A percentile compares a stretch with the other conserved stretches of the same genome.
phyloP scores from a whole-genome alignment of 1,140 invertebrate species.

The Zaprionus kolodkinae region DNA sequence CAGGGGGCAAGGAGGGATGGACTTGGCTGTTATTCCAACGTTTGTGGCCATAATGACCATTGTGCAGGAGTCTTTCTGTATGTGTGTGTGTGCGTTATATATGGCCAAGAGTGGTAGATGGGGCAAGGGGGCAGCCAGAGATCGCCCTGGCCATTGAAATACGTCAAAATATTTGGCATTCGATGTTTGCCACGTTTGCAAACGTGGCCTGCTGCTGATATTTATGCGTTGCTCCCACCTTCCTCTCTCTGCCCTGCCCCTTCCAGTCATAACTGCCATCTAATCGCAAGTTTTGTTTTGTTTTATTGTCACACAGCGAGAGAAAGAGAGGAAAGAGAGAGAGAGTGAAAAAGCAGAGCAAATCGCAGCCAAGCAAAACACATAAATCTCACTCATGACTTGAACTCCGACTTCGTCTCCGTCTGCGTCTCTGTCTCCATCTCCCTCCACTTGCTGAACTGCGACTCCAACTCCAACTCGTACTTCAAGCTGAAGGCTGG shows the following conservation, averaged over 20 bases:
- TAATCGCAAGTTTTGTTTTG: slow-evolving; percentile 80
- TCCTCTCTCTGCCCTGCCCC: neutral
- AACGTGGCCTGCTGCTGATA: slow-evolving; percentile 56
- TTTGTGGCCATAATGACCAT: slow-evolving; percentile 74
- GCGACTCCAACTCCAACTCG: slow-evolving; percentile 27
- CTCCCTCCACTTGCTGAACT: too few species aligned
- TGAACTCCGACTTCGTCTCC: slow-evolving; percentile 53
- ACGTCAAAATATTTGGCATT: slow-evolving; percentile 83
- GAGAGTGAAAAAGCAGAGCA: slow-evolving; percentile 8
- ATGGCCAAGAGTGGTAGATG: slow-evolving; percentile 1
- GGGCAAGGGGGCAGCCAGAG: neutral
- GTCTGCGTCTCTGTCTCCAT: neutral
- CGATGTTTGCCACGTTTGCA: slow-evolving; percentile 66
- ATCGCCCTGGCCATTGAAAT: slow-evolving; percentile 57
- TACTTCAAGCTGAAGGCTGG: slow-evolving; percentile 11
- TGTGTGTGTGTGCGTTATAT: slow-evolving; percentile 31
- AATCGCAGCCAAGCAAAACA: slow-evolving; percentile 78
- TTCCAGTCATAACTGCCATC: slow-evolving; percentile 70
- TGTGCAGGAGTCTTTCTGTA: slow-evolving; percentile 27
- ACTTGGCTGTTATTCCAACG: slow-evolving; percentile 61
- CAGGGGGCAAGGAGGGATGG: neutral
- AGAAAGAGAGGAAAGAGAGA: slow-evolving; percentile 9
- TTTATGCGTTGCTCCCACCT: slow-evolving; percentile 54
- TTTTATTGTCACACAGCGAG: slow-evolving; percentile 71
- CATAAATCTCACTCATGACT: slow-evolving; percentile 81